Evolutionary conservation across 2,888 invertebrate genomes (phyloP), one percentile per base, ranked within the genome.

Genomic region (Arctia plantaginis): DNA sequence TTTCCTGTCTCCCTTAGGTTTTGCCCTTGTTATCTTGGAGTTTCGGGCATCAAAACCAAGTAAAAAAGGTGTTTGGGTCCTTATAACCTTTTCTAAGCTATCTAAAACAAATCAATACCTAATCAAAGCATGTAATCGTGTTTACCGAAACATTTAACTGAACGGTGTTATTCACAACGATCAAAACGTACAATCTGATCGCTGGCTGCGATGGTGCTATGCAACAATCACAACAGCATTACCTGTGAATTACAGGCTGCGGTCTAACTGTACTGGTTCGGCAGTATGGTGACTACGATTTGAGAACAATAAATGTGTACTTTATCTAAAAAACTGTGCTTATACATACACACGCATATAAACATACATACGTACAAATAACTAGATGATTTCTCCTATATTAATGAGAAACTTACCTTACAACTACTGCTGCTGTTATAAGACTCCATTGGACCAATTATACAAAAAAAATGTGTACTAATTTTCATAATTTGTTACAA

Each of bases 1-100:
- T 95, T 99, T 99, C 96, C 99, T 98, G 92, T 99, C 98, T 85
- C 97, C 97, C 96, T 98, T 98, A 87, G 97, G 97, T 96, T 98
- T 98, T 83, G 97, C 98, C 98, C 98, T 98, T 93, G 89, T 91
- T 88, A 91, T 91, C 94, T 90, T 84, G 84, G 85, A 88, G 87
- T 86, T 92, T 90, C 87, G 86, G 89, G 88, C 88, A 88, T 90
- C 88, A 89, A 91, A 92, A 91, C 88, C 91, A 85, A 87, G 86
- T 89, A 87, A 85, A 89, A 82, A n/a, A n/a, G n/a, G n/a, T n/a
- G n/a, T n/a, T n/a, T n/a, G n/a, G n/a, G n/a, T n/a, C n/a, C n/a
- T n/a, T n/a, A n/a, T n/a, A 35, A 35, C 6, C 6, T 47, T 47
- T 20, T 44, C 51, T 20, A 0, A 59, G 27, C 1, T 4, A 27